These are phyloP conservation scores for Theristicus caerulescens DNA, from an alignment of 2,113 vertebrate genomes.

Conservation along the genomic window DNA sequence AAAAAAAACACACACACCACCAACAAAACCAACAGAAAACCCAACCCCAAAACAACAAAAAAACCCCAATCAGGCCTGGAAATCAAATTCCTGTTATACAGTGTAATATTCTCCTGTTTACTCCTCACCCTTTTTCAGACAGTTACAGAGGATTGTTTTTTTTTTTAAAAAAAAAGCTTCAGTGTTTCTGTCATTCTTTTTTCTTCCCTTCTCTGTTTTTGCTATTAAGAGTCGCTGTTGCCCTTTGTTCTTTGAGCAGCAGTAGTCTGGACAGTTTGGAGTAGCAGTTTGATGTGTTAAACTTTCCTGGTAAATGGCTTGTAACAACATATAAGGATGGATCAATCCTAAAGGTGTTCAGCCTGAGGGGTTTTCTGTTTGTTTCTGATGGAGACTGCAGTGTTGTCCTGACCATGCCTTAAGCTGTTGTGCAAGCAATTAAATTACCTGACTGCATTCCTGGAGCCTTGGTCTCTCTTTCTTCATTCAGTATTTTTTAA, in stretches of 20 bases:
- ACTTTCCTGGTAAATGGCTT: background rate
- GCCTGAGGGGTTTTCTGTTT: background rate
- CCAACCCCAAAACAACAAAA: background rate
- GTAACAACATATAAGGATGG: background rate
- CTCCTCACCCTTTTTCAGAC: background rate
- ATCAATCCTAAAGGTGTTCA: background rate
- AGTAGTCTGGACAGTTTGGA: background rate
- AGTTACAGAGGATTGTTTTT: background rate
- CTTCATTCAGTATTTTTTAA: background rate
- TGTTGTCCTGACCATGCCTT: background rate
- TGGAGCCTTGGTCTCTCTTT: background rate
- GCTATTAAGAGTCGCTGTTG: background rate
- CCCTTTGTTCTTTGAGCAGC: background rate
- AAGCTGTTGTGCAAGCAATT: background rate
- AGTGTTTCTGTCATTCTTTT: background rate
- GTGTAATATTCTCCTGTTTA: background rate
- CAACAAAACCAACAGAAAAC: background rate
- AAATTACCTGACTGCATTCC: background rate
- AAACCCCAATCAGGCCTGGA: background rate
- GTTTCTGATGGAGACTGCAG: background rate
- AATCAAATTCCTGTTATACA: slow-evolving; percentile 6
- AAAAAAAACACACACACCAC: background rate
- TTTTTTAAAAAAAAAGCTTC: background rate
- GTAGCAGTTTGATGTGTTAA: background rate
- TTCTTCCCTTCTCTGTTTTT: slow-evolving; percentile 2